These are phyloP conservation scores for Amiota communis DNA, from an alignment of 2,888 invertebrate species.

Conservation along the genomic window DNA sequence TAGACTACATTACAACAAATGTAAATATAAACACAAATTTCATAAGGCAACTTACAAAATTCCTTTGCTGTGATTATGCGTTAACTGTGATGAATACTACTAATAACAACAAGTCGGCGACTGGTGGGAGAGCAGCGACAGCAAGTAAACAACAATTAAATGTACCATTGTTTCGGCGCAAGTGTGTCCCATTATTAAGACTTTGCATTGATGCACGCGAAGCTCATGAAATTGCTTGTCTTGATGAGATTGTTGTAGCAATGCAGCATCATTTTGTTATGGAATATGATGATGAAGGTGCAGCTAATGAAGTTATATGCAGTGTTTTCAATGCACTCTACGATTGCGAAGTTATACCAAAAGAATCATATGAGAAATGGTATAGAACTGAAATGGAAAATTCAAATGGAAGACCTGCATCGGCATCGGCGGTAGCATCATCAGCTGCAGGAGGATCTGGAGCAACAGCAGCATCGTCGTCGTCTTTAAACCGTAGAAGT, in stretches of 20 bases:
- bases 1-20: slow-evolving; percentile 70
- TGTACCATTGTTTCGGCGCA: slow-evolving; percentile 55
- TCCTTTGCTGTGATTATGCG: slow-evolving; percentile 70
- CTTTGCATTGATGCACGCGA: slow-evolving; percentile 67
- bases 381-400: slow-evolving; percentile 51
- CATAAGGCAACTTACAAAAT: slow-evolving; percentile 66
- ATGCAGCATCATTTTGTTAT: slow-evolving; percentile 54
- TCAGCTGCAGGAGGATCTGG: slow-evolving; percentile 34
- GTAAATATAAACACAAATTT: slow-evolving; percentile 66
- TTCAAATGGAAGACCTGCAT: neutral
- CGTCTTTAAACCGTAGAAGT: slow-evolving; percentile 24
- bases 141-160: slow-evolving; percentile 47
- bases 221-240: slow-evolving; percentile 62
- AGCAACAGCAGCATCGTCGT: slow-evolving; percentile 17
- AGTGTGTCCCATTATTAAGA: slow-evolving; percentile 65
- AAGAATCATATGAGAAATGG: slow-evolving; percentile 70
- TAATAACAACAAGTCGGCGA: slow-evolving; percentile 25
- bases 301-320: slow-evolving; percentile 62
- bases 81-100: slow-evolving; percentile 51
- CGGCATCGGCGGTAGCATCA: slow-evolving; percentile 20
- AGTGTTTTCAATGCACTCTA: slow-evolving; percentile 61
- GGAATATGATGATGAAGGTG: slow-evolving; percentile 53
- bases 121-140: slow-evolving; percentile 26
- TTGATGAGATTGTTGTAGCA: slow-evolving; percentile 63
- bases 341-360: slow-evolving; percentile 67